phyloP scores from a whole-genome alignment of 2,113 vertebrate genomes.

The Emydocephalus ijimae region DNA sequence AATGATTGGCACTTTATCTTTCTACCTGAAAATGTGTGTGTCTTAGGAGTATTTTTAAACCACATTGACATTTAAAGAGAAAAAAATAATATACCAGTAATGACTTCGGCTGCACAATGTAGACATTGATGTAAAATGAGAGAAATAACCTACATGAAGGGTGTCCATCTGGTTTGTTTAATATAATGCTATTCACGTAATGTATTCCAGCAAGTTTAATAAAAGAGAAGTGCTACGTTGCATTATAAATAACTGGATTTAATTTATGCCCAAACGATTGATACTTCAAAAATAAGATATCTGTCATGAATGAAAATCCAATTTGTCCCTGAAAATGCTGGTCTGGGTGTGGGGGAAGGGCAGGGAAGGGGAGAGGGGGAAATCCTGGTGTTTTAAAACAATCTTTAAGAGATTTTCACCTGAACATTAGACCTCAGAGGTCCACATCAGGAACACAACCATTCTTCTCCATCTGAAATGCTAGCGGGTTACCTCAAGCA shows the following conservation, averaged over 20 bases:
- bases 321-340: background rate
- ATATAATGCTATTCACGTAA: background rate
- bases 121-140: background rate
- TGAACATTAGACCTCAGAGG: background rate
- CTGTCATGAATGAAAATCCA: background rate
- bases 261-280: background rate
- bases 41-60: background rate
- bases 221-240: background rate
- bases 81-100: background rate
- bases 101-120: background rate
- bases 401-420: background rate
- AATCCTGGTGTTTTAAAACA: background rate
- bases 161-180: background rate
- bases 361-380: background rate
- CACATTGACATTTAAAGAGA: background rate
- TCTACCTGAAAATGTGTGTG: background rate
- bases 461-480: background rate
- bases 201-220: background rate
- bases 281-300: background rate
- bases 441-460: background rate
- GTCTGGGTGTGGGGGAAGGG: background rate
- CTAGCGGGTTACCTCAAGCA: background rate
- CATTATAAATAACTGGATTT: background rate
- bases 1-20: background rate
- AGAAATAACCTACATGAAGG: background rate